Evolutionary conservation across 1,140 invertebrate genomes (phyloP).

Genomic region (Armadillidium nasatum): DNA sequence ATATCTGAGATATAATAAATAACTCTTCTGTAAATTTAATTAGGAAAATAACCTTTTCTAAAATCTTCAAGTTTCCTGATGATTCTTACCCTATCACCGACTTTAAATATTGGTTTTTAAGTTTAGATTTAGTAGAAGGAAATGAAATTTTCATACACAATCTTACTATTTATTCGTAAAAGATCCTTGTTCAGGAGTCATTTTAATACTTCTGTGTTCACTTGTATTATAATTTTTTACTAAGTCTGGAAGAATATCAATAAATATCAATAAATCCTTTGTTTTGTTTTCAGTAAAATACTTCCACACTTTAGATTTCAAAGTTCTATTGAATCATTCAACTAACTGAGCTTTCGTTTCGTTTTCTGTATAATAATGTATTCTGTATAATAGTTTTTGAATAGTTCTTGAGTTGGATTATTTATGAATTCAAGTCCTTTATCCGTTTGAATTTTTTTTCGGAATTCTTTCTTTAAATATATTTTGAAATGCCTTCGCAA

Average conservation of each 20-base stretch:
- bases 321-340: conserved; percentile 47
- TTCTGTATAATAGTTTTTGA: conserved; percentile 28
- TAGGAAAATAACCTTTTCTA: neutral
- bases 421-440: conserved; percentile 52
- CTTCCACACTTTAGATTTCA: conserved; percentile 46
- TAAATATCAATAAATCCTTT: conserved; percentile 39
- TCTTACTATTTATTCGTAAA: neutral
- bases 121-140: neutral
- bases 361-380: conserved; percentile 38
- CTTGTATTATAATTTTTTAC: conserved; percentile 46
- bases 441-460: conserved; percentile 52
- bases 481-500: no score
- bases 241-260: conserved; percentile 41
- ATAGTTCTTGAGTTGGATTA: conserved; percentile 32
- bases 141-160: neutral
- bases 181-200: conserved; percentile 22
- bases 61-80: neutral
- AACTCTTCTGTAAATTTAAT: neutral
- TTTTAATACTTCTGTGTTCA: conserved; percentile 42
- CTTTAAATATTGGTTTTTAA: neutral
- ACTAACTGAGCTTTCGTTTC: conserved; percentile 47
- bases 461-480: no score
- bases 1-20: conserved; percentile 8
- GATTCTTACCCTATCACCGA: conserved; percentile 3
- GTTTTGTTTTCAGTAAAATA: conserved; percentile 46